Percentiles rank a stretch among this genome's conserved stretches.
Evolutionary conservation across 2,888 invertebrate species (phyloP).

Genomic region (Linnaemya vulpina): DNA sequence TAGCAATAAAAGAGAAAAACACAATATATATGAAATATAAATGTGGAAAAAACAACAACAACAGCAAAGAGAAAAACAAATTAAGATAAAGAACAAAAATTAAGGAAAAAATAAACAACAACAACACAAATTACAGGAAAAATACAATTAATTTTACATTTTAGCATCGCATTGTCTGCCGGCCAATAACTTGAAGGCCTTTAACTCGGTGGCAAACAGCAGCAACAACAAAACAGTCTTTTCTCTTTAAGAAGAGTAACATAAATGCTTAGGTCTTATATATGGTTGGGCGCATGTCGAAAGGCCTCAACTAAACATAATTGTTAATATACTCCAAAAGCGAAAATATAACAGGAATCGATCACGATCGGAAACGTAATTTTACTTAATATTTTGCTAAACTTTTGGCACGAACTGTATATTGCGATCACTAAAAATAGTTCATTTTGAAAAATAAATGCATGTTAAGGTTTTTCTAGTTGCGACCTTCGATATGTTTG

Average conservation of each 20-base stretch:
- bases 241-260: constrained; percentile 40
- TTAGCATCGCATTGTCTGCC: constrained; percentile 44
- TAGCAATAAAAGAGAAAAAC: constrained; percentile 14
- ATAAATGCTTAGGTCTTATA: constrained; percentile 62
- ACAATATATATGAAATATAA: constrained; percentile 22
- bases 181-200: constrained; percentile 51
- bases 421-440: no score
- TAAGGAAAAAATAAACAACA: not conserved
- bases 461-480: no score
- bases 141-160: constrained; percentile 67
- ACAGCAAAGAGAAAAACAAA: constrained; percentile 15
- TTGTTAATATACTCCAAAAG: no score
- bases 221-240: constrained; percentile 11
- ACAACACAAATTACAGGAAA: constrained; percentile 67
- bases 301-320: no score
- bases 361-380: no score
- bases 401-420: no score
- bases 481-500: not conserved
- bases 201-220: constrained; percentile 39
- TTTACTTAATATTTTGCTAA: no score
- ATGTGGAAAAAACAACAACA: not conserved
- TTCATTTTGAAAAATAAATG: no score
- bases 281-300: no score
- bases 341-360: no score
- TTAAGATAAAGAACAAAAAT: constrained; percentile 47